Conservation (phyloP, 2,888 invertebrate species). For the Athalia cordata region DNA sequence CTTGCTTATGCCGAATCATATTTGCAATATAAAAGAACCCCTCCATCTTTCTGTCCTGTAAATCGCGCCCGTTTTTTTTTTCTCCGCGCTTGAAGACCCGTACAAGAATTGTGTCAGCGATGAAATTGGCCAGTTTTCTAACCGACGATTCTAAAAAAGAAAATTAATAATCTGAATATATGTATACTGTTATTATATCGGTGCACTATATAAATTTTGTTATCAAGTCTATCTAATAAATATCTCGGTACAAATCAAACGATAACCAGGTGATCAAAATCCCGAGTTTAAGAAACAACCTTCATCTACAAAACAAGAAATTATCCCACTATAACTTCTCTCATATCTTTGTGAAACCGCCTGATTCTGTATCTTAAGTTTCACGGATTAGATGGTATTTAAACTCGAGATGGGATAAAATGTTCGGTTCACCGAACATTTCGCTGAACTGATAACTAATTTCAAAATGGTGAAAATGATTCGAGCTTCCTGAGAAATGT, state of each 20-base stretch:
- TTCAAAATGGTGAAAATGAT: too few relatives aligned
- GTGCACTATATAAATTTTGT: slow-evolving; percentile 1
- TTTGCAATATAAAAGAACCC: slow-evolving; percentile 48
- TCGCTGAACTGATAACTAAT: too few relatives aligned
- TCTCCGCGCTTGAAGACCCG: neutral
- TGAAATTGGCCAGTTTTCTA: neutral
- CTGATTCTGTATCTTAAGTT: too few relatives aligned
- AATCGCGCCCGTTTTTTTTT: slow-evolving; percentile 14
- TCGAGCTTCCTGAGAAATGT: too few relatives aligned
- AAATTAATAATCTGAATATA: slow-evolving; percentile 36
- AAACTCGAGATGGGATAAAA: too few relatives aligned
- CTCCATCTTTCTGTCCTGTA: slow-evolving; percentile 15
- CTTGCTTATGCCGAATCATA: slow-evolving; percentile 49
- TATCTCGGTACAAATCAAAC: neutral
- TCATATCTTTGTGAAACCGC: too few relatives aligned
- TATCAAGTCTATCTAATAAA: neutral
- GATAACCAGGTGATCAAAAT: too few relatives aligned
- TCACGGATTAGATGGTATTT: too few relatives aligned
- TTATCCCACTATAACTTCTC: too few relatives aligned
- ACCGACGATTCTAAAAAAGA: slow-evolving; percentile 7
- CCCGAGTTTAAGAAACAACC: too few relatives aligned
- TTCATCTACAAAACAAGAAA: too few relatives aligned
- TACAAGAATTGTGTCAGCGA: slow-evolving; percentile 12
- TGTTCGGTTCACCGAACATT: too few relatives aligned
- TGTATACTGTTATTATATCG: neutral